Base-by-base conservation (phyloP, 2,797 vertebrate species). In the Alosa sapidissima region DNA sequence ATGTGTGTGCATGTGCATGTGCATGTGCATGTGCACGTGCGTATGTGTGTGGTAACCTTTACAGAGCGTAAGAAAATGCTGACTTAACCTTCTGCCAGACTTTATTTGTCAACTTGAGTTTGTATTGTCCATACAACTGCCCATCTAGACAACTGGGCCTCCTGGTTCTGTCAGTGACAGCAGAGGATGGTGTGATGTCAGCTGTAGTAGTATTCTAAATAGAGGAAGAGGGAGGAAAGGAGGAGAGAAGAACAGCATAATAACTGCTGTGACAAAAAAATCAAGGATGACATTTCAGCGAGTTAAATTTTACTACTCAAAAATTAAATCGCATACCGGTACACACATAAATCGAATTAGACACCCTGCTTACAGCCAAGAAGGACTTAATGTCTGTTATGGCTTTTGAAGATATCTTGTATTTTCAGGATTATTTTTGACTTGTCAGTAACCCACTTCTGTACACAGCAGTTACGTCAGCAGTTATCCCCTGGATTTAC, bases 61-160 rank as follows among this genome's bases (percentile, higher is more conserved):
- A 75, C 68, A 45, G 5, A 19, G 14, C 6, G 13, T 75, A 75
- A n/a, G 19, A 58, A 58, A 6, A 19, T n/a, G 55, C 55, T 58
- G 55, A 75, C 33, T 4, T 75, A 45, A 75, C 68, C 68, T 75
- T 75, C 33, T 75, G 68, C 36, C 68, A 75, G 68, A 75, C 19
- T 36, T 41, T 19, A 75, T 75, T 75, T 75, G 33, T 75, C 68
- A 36, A 45, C 33, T 41, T 75, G 68, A 75, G 51, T 16, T 52
- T 81, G 81, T 81, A 19, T 75, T 75, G 14, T 75, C 68, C 33
- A 75, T 45, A 75, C 33, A 6, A 33, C 33, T 75, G 68, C 68
- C 68, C 33, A 41, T 75, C 68, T 28, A 41, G 14, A 16, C 2
- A 41, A 33, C 36, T 75, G 68, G 33, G 68, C 36, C 36, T 75